phyloP scores from a whole-genome alignment of 2,797 vertebrate genomes.

The Semotilus atromaculatus region DNA sequence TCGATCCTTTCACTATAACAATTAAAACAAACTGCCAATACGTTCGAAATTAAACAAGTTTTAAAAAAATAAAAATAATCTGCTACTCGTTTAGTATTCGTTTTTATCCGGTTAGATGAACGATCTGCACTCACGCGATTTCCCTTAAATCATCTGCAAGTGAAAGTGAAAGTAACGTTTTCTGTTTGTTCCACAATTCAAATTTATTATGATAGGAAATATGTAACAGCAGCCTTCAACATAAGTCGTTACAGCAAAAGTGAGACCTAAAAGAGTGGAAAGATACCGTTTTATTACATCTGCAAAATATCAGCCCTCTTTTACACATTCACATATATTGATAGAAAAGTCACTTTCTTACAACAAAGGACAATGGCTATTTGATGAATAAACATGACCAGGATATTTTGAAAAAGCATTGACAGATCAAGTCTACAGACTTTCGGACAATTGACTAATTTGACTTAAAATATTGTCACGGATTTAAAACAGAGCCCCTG shows the following conservation, averaged over 20 bases:
- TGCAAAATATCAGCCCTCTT: slow-evolving; percentile 2
- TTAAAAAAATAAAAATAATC: too few relatives aligned
- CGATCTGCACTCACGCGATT: background rate
- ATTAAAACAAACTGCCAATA: background rate
- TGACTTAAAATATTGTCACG: background rate
- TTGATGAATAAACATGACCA: background rate
- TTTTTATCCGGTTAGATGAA: background rate
- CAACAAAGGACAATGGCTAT: background rate
- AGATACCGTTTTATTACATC: slow-evolving; percentile 39
- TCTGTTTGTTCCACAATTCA: background rate
- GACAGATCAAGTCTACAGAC: background rate
- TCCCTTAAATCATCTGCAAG: background rate
- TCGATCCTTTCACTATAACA: background rate
- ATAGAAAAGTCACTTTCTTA: slow-evolving; percentile 20
- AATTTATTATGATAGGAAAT: background rate
- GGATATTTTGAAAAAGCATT: background rate
- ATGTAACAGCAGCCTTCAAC: background rate
- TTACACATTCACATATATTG: slow-evolving; percentile 5
- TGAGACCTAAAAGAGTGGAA: background rate
- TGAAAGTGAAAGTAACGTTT: slow-evolving; percentile 14
- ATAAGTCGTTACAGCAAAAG: background rate
- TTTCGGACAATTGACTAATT: background rate
- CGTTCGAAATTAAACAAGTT: background rate
- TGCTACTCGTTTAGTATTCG: background rate
- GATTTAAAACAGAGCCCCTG: slow-evolving; percentile 16